Percentiles rank a stretch among this genome's conserved stretches.
phyloP scores from a whole-genome alignment of 2,888 invertebrate species.

The Pristionchus entomophagus region DNA sequence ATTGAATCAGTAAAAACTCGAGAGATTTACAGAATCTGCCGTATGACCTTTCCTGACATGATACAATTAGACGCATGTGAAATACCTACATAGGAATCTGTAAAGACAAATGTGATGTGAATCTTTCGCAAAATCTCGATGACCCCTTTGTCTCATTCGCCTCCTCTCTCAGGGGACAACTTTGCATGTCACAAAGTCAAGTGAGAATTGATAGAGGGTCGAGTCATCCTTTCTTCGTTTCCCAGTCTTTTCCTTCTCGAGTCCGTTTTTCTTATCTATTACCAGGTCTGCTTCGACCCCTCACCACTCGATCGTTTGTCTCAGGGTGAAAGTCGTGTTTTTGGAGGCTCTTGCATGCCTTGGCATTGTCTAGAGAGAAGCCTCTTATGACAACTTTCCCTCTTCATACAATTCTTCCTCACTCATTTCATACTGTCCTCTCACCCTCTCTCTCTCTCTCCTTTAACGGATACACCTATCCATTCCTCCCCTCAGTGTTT shows the following conservation, averaged over 20 bases:
- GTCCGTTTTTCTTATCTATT: slow-evolving; percentile 45
- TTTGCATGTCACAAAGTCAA: slow-evolving; percentile 7
- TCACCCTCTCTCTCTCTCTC: not conserved
- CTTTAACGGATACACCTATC: slow-evolving; percentile 37
- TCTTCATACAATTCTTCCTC: slow-evolving; percentile 27
- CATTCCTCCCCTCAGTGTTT: slow-evolving; percentile 3
- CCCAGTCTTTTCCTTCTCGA: not conserved
- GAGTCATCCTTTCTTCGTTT: not conserved
- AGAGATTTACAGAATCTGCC: too few relatives aligned
- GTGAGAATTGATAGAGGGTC: slow-evolving; percentile 30
- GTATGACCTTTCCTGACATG: too few relatives aligned
- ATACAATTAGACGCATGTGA: not conserved
- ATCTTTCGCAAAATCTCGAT: not conserved
- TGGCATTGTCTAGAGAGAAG: slow-evolving; percentile 21
- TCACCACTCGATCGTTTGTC: not conserved
- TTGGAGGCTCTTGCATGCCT: slow-evolving; percentile 5
- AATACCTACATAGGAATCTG: not conserved
- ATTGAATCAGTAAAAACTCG: too few relatives aligned
- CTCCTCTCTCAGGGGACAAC: slow-evolving; percentile 15
- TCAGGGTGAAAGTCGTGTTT: slow-evolving; percentile 33
- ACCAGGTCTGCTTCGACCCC: not conserved
- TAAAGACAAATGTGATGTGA: not conserved
- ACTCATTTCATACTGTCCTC: slow-evolving; percentile 44
- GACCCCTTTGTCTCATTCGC: not conserved
- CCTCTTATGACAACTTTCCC: slow-evolving; percentile 47